Evolutionary conservation across 2,113 vertebrate genomes (phyloP).

Genomic region (Catharus fuscescens): DNA sequence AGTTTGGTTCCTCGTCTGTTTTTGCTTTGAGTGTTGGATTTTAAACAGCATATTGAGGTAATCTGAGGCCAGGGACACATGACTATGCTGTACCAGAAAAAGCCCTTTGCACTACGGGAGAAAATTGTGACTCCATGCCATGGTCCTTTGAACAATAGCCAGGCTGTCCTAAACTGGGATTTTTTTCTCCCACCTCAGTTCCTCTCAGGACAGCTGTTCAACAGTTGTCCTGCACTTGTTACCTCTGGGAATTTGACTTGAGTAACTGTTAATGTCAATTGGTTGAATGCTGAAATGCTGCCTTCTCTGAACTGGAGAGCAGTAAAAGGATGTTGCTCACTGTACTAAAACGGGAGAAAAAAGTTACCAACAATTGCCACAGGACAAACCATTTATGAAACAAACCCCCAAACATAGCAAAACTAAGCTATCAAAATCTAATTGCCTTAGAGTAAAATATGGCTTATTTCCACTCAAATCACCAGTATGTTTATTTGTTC

Average conservation of each 20-base stretch:
- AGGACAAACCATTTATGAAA: background rate
- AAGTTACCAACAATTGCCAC: background rate
- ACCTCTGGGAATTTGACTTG: background rate
- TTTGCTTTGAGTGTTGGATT: background rate
- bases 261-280: background rate
- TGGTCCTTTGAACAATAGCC: background rate
- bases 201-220: background rate
- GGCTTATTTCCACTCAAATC: background rate
- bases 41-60: background rate
- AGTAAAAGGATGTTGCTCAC: background rate
- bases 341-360: background rate
- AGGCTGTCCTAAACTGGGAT: background rate
- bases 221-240: background rate
- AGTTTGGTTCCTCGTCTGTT: background rate
- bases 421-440: background rate
- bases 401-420: background rate
- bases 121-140: background rate
- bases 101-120: background rate
- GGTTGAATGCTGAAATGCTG: background rate
- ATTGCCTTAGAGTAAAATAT: background rate
- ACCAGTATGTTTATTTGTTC: background rate
- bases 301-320: background rate
- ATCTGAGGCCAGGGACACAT: background rate
- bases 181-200: background rate
- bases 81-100: background rate